Evolutionary conservation across 2,888 invertebrate species (phyloP).

Genomic region (Aspidiotus destructor): DNA sequence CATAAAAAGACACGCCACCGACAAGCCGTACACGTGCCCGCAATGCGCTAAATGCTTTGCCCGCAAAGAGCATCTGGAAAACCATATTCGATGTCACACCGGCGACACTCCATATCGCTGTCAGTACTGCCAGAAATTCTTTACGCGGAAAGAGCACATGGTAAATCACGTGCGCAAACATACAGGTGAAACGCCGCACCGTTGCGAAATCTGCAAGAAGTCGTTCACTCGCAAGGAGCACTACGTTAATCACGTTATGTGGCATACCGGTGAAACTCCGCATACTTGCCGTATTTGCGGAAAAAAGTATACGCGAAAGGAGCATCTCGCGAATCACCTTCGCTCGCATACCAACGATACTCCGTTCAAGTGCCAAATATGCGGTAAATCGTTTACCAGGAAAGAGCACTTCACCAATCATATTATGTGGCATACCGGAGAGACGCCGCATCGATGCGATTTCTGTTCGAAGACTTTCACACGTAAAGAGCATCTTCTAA

Average conservation of each 20-base stretch:
- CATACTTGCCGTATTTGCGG: constrained; percentile 40
- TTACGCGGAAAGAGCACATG: constrained; percentile 68
- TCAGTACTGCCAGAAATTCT: constrained; percentile 65
- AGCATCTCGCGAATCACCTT: constrained; percentile 41
- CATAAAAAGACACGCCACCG: constrained; percentile 69
- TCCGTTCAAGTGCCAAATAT: constrained; percentile 41
- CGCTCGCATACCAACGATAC: constrained; percentile 41
- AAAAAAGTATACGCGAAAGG: constrained; percentile 42
- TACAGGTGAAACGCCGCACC: constrained; percentile 65
- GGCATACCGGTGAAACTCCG: constrained; percentile 51
- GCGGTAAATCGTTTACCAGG: constrained; percentile 66
- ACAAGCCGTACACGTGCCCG: constrained; percentile 74
- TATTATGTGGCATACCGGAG: constrained; percentile 53
- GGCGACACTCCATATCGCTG: constrained; percentile 46
- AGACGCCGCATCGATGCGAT: constrained; percentile 67
- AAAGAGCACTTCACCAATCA: constrained; percentile 58
- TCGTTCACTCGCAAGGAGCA: constrained; percentile 68
- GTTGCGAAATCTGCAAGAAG: constrained; percentile 68
- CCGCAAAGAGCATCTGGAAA: constrained; percentile 75
- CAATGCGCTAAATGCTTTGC: constrained; percentile 78
- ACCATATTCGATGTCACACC: constrained; percentile 67
- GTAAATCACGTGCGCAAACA: constrained; percentile 67
- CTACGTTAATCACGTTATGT: constrained; percentile 71
- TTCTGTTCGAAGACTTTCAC: constrained; percentile 71
- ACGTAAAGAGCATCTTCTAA: constrained; percentile 63